Conservation (phyloP, 2,888 invertebrate species). For the Hemicrepidius hirtus region DNA sequence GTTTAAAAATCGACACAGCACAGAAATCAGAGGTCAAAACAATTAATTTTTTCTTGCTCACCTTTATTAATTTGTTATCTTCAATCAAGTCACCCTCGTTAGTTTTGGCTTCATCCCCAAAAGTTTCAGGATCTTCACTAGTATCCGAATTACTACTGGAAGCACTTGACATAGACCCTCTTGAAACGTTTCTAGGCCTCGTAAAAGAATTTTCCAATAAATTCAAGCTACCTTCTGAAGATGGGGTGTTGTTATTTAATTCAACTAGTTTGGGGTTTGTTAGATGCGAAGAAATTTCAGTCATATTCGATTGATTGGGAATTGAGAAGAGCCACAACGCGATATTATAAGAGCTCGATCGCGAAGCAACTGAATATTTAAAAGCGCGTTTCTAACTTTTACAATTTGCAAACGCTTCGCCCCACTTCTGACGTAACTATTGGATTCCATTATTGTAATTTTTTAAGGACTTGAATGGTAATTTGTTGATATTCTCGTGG, state of each 20-base stretch:
- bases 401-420: conserved; percentile 50
- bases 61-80: conserved; percentile 15
- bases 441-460: conserved; percentile 26
- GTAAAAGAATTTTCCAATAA: conserved; percentile 38
- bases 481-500: too few relatives aligned
- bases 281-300: conserved; percentile 13
- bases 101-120: conserved; percentile 13
- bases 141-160: conserved; percentile 62
- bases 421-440: conserved; percentile 41
- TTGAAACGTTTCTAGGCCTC: conserved; percentile 54
- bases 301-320: too few relatives aligned
- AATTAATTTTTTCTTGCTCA: background rate
- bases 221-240: conserved; percentile 52
- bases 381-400: conserved; percentile 37
- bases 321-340: conserved; percentile 1
- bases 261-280: conserved; percentile 49
- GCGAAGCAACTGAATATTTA: conserved; percentile 43
- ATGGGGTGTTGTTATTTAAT: conserved; percentile 54
- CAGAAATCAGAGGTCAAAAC: conserved; percentile 15
- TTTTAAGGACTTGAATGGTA: conserved; percentile 1
- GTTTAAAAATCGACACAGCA: background rate
- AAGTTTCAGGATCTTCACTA: conserved; percentile 60
- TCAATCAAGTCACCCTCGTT: background rate
- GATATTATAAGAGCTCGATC: conserved; percentile 16
- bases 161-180: conserved; percentile 61